Evolutionary conservation across 2,797 vertebrate genomes (phyloP), one percentile per base, ranked within the genome.

Genomic region (Peromyscus aztecus): DNA sequence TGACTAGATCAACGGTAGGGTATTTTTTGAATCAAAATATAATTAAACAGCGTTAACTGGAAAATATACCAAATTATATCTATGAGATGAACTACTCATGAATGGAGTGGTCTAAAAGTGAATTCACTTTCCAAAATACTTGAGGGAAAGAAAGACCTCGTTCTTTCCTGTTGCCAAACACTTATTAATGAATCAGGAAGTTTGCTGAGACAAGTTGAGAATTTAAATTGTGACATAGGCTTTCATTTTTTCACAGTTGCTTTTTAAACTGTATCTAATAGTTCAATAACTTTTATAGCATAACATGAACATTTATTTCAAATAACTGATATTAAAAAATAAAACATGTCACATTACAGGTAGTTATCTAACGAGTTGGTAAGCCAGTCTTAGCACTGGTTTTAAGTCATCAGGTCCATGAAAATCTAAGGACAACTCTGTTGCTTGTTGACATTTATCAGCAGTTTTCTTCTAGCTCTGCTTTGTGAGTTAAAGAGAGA

Each of bases 181-280:
- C 82, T 86, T 94, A 55, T 93, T 97, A 96, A 92, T 89, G 84
- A 97, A 96, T 86, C 83, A 89, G 94, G 94, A 97, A 97, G 94
- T 98, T 97, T 98, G 90, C 76, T 76, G 75, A 95, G 97, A 96
- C 78, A 97, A 93, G 86, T 94, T 94, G 24, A 96, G 86, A 96
- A 94, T 97, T 96, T 97, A 90, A 96, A 80, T 97, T 92, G 94
- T 94, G 91, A 97, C 92, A 96, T 93, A 90, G 81, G 90, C 97
- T 94, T 96, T 84, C 37, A 59, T 94, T 95, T 97, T 63, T 88
- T 97, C 91, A 96, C 77, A 80, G 34, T 78, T 94, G n/a, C 89
- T 46, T 95, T 94, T 91, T 13, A 96, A 97, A 78, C 86, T 96
- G 75, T 49, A 82, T 92, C 90, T 89, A 34, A 69, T 89, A 27